These are phyloP conservation scores for Taurulus bubalis DNA, from an alignment of 2,113 vertebrate species.

Conservation along the genomic window DNA sequence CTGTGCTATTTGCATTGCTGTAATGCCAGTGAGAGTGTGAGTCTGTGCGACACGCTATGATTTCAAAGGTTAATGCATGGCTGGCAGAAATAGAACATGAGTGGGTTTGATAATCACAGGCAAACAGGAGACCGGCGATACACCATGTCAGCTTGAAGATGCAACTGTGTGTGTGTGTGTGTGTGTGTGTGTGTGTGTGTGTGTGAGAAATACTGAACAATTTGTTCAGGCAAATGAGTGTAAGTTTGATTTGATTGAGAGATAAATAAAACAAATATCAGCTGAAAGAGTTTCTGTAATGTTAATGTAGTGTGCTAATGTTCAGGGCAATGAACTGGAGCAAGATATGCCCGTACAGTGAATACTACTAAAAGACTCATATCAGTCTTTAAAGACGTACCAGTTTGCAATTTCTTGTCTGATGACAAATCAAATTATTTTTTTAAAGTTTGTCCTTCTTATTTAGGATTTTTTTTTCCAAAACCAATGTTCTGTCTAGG, in stretches of 20 bases:
- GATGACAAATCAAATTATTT: too few species aligned
- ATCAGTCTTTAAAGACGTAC: too few species aligned
- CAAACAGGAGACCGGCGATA: conserved; percentile 58
- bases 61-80: conserved; percentile 71
- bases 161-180: conserved; percentile 24
- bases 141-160: conserved; percentile 49
- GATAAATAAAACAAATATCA: conserved; percentile 11
- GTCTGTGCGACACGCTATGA: conserved; percentile 61
- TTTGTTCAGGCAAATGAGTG: conserved; percentile 26
- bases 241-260: conserved; percentile 1
- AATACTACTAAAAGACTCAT: neutral
- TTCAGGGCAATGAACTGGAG: neutral
- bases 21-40: conserved; percentile 28
- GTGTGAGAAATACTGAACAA: neutral
- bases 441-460: too few species aligned
- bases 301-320: neutral
- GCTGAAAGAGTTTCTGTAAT: conserved; percentile 5
- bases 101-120: conserved; percentile 73
- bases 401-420: too few species aligned
- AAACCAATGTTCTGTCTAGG: too few species aligned
- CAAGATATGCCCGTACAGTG: neutral
- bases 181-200: conserved; percentile 11
- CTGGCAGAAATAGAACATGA: conserved; percentile 72
- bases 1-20: conserved; percentile 43
- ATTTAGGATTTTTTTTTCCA: too few species aligned